Percentiles rank a stretch among this genome's conserved stretches.
phyloP scores from a whole-genome alignment of 2,888 invertebrate species.

The Synanthedon myopaeformis region DNA sequence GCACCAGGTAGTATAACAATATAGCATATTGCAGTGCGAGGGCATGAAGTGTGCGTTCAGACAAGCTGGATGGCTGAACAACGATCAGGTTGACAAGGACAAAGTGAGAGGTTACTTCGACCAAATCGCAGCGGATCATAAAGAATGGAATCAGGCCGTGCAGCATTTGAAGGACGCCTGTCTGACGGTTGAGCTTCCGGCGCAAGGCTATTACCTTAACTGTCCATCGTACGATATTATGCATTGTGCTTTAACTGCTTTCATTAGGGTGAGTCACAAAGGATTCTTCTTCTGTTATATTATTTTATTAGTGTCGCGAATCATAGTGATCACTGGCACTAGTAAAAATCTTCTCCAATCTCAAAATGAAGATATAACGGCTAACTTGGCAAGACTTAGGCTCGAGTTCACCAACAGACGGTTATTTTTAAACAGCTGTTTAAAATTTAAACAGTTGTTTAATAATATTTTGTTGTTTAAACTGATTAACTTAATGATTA shows the following conservation, averaged over 20 bases:
- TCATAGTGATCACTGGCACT: not conserved
- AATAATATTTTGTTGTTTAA: too few relatives aligned
- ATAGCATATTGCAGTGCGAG: constrained; percentile 28
- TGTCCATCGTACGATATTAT: constrained; percentile 44
- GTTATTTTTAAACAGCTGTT: too few relatives aligned
- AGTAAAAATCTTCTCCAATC: too few relatives aligned
- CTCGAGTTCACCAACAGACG: too few relatives aligned
- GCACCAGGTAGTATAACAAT: too few relatives aligned
- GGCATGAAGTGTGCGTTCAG: constrained; percentile 32
- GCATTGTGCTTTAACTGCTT: constrained; percentile 27
- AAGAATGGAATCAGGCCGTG: constrained; percentile 33
- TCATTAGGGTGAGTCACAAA: constrained; percentile 29
- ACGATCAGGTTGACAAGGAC: constrained; percentile 24
- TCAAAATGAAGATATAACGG: too few relatives aligned
- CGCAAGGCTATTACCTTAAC: constrained; percentile 31
- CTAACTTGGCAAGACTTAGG: too few relatives aligned
- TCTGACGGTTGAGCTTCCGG: constrained; percentile 20
- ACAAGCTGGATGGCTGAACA: constrained; percentile 29
- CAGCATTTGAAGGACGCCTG: constrained; percentile 26
- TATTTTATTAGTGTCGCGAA: not conserved
- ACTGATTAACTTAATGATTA: too few relatives aligned
- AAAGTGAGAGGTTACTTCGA: constrained; percentile 27
- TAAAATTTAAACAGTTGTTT: too few relatives aligned
- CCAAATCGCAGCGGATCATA: constrained; percentile 25
- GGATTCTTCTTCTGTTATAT: not conserved